Evolutionary conservation across 2,888 invertebrate genomes (phyloP), one percentile per base, ranked within the genome.

Genomic region (Hydriomena furcata): DNA sequence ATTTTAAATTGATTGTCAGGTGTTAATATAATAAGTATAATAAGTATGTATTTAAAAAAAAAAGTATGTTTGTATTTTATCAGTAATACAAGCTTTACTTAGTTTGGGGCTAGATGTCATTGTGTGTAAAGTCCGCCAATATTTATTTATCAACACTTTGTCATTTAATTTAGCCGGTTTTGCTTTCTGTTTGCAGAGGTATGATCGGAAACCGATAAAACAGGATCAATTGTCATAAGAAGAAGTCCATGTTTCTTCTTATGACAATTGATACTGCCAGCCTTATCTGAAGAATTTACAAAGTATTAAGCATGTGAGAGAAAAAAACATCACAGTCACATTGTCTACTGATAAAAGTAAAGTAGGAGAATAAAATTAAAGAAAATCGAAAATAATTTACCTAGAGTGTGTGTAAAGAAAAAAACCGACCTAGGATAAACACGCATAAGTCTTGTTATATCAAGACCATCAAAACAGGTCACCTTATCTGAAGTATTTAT

Each of bases 281-380:
- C 21, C 25, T 42, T 37, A 37, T 36, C 42, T 42, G 6, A 27
- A 8, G 47, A 47, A 47, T 47, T 40, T 36, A 3, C 4, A 7
- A 8, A 21, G 10, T 11, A 40, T 30, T 11, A 6, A 7, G 20
- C 7, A 7, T 28, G 10, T 38, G 20, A 7, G 21, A 21, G 21
- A 10, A 4, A 10, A 34, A 21, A 1, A 5, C 4, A 7, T 21
- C 34, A 34, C 6, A 21, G 23, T 23, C 7, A 5, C 21, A 34
- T 34, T 2, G 21, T 30, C 25, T 17, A 38, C 20, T 3, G 2
- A 3, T 3, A 17, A 17, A 3, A 17, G 4, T 17, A 17, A 17
- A 17, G 4, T 17, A 4, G 2, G 4, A 17, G 17, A 4, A 3
- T 17, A 17, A 3, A 17, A 3, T 17, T 17, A 4, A 3, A 17